These are phyloP conservation scores for Lota lota DNA, from an alignment of 2,113 vertebrate species.

Conservation along the genomic window DNA sequence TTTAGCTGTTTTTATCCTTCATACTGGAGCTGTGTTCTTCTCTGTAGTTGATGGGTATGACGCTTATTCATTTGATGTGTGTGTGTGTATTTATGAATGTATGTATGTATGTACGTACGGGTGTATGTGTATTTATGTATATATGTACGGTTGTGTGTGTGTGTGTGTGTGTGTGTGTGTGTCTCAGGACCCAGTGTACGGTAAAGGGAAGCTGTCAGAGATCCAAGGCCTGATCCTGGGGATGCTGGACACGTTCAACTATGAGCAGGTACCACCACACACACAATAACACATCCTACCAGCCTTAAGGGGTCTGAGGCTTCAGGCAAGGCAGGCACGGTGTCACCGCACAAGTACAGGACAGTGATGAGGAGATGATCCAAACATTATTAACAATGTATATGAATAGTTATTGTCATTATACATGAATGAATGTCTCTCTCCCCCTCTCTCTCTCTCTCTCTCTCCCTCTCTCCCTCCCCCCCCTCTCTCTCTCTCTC, in stretches of 20 bases:
- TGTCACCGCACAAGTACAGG: too few relatives aligned
- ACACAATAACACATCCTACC: too few relatives aligned
- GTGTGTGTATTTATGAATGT: constrained; percentile 1
- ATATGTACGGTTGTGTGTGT: constrained; percentile 6
- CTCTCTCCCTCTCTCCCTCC: constrained; percentile 5
- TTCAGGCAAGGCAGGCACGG: too few relatives aligned
- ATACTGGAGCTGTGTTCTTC: too few relatives aligned
- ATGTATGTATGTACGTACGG: background rate
- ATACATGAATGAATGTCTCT: too few relatives aligned
- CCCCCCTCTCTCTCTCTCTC: too few relatives aligned
- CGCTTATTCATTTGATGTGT: background rate
- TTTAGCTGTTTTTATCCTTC: too few relatives aligned
- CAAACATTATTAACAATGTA: too few relatives aligned
- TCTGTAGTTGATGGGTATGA: too few relatives aligned
- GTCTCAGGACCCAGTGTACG: constrained; percentile 92
- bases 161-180: constrained; percentile 14
- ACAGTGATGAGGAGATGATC: too few relatives aligned
- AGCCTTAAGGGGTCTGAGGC: too few relatives aligned
- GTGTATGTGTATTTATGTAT: constrained; percentile 5
- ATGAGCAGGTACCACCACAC: constrained; percentile 82
- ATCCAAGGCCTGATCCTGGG: constrained; percentile 94
- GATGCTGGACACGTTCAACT: constrained; percentile 97
- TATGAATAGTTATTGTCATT: too few relatives aligned
- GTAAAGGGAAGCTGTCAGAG: constrained; percentile 92
- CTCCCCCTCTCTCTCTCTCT: background rate